Percentiles rank a stretch among this genome's conserved stretches.
phyloP scores from a whole-genome alignment of 2,113 vertebrate genomes.

The Nesospiza acunhae region DNA sequence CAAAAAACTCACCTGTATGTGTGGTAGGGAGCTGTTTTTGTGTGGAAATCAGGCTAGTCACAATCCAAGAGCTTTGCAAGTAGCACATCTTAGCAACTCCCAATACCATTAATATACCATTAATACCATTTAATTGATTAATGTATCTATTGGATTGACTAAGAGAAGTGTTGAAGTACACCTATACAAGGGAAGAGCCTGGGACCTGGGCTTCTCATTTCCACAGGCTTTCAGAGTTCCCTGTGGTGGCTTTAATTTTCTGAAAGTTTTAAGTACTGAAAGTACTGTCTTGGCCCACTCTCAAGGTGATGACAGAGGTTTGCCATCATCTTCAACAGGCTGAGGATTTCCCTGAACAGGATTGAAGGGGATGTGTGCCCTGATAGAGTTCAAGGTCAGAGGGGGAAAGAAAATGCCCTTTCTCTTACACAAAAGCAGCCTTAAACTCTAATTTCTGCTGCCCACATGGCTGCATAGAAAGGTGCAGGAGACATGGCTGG shows the following conservation, averaged over 20 bases:
- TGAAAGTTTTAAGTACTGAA: neutral
- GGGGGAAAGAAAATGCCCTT: neutral
- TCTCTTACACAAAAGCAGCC: neutral
- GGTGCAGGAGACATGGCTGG: neutral
- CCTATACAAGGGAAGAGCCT: neutral
- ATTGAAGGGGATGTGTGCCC: neutral
- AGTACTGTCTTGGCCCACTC: neutral
- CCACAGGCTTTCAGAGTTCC: neutral
- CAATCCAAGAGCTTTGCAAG: neutral
- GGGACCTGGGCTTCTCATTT: neutral
- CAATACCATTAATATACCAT: neutral
- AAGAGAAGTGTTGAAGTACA: neutral
- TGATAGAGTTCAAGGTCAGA: neutral
- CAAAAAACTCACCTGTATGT: neutral
- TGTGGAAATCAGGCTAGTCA: neutral
- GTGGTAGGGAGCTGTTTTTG: rapidly evolving
- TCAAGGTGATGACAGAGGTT: neutral
- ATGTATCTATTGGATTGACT: neutral
- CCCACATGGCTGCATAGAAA: neutral
- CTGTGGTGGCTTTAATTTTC: neutral
- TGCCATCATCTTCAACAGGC: neutral
- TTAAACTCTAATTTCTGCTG: neutral
- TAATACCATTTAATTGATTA: neutral
- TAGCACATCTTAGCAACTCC: neutral
- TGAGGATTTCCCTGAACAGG: neutral